Evolutionary conservation across 2,888 invertebrate genomes (phyloP), one percentile per base, ranked within the genome.

Genomic region (Emesis russula): DNA sequence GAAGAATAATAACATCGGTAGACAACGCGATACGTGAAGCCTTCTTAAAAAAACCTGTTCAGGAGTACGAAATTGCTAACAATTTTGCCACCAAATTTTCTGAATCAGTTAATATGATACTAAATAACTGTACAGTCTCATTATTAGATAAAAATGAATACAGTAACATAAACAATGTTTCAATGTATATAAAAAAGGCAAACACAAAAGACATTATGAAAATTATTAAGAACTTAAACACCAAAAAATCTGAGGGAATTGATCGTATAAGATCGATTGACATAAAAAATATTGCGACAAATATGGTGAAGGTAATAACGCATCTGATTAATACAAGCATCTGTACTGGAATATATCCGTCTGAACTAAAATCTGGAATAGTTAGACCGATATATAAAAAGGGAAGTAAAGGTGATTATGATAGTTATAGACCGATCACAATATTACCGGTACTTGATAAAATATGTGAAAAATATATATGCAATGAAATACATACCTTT

Each of bases 231-330:
- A 48, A 41, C 4, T 11, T 84, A 48, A 80, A 53, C 9, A 83
- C 71, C 7, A 78, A 78, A 5, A 93, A 93, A 85, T 86, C 89
- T 0, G 86, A 90, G 4, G 93, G 92, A 2, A 36, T 73, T 25
- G 93, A 93, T 38, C 15, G 44, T 0, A 86, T 93, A 31, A 78
- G 90, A 78, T 77, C 85, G 13, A 31, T 75, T 7, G 85, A 91
- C 48, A 18, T 86, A 79, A 85, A 80, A 85, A 85, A 66, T 53
- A 80, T 13, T 31, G n/a, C 53, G 41, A 36, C 15, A 25, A 13
- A 36, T 58, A 80, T 31, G 68, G 76, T 58, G 15, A 48, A 15
- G 15, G 15, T 48, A 15, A n/a, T 48, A 48, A 15, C 48, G 3
- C 48, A 48, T 48, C 48, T 48, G 5, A n/a, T 48, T 48, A 48